These are phyloP conservation scores for Achlya flavicornis DNA, from an alignment of 2,888 invertebrate species.

Conservation along the genomic window DNA sequence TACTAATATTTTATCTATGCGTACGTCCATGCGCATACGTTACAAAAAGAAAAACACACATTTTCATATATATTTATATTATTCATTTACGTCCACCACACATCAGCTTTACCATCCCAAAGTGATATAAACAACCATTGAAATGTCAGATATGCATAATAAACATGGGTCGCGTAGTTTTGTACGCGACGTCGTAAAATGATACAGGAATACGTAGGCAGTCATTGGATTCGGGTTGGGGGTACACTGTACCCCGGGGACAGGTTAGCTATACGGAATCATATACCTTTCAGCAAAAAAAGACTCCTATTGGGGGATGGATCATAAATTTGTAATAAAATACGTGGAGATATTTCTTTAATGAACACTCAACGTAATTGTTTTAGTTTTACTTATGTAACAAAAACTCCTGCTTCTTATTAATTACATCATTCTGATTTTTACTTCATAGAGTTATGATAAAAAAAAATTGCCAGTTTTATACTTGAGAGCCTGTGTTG, in stretches of 20 bases:
- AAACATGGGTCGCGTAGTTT: constrained; percentile 28
- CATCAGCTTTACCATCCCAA: neutral
- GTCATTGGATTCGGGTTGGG: constrained; percentile 23
- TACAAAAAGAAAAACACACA: no score
- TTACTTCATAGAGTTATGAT: no score
- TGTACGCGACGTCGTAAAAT: constrained; percentile 31
- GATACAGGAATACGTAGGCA: constrained; percentile 29
- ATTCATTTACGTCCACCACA: neutral
- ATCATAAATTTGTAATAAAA: constrained; percentile 1
- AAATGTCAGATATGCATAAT: constrained; percentile 22
- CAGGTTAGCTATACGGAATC: constrained; percentile 15
- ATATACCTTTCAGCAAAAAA: constrained; percentile 11
- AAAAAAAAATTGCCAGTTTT: no score
- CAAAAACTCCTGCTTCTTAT: no score
- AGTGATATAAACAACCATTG: constrained; percentile 2
- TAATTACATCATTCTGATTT: neutral
- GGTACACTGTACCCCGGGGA: constrained; percentile 15
- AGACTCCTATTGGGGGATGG: neutral
- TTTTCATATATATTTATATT: no score
- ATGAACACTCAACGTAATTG: neutral
- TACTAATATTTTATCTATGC: no score
- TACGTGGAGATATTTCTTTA: neutral
- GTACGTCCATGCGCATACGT: no score
- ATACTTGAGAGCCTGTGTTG: no score
- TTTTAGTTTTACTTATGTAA: neutral